A percentile compares a stretch with the other conserved stretches of the same genome.
These are phyloP conservation scores for Cataglyphis livida DNA, from an alignment of 2,888 invertebrate species.

Conservation along the genomic window DNA sequence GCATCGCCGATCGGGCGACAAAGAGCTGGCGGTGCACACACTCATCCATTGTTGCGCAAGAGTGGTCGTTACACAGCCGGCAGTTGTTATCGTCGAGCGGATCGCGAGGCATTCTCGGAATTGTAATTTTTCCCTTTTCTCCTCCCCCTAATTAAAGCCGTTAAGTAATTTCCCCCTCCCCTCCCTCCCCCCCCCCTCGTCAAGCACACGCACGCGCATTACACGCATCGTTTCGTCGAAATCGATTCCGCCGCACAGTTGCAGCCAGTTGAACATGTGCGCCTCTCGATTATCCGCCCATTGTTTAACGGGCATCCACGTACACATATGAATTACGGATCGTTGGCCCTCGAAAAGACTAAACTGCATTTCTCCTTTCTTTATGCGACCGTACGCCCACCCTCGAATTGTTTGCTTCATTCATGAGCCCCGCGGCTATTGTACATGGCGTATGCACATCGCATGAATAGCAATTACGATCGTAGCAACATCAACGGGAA, in stretches of 20 bases:
- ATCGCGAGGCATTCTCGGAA: conserved; percentile 59
- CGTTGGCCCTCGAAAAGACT: conserved; percentile 63
- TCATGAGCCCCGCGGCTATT: conserved; percentile 57
- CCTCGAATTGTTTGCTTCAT: conserved; percentile 53
- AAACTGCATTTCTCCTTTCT: conserved; percentile 35
- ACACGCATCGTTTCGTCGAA: conserved; percentile 41
- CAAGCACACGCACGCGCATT: conserved; percentile 35
- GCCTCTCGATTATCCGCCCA: conserved; percentile 70
- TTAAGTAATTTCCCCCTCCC: conserved; percentile 28
- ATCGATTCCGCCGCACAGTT: conserved; percentile 46
- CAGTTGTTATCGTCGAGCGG: conserved; percentile 49
- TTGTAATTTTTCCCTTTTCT: background rate
- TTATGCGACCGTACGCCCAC: conserved; percentile 43
- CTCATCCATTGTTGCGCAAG: conserved; percentile 53
- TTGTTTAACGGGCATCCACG: conserved; percentile 61
- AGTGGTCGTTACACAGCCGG: conserved; percentile 45
- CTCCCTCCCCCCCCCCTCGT: background rate
- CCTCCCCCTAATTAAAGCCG: conserved; percentile 23
- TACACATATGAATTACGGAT: conserved; percentile 57
- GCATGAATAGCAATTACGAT: conserved; percentile 42
- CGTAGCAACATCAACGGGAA: conserved; percentile 33
- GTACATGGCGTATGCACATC: conserved; percentile 21
- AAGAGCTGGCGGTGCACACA: conserved; percentile 31
- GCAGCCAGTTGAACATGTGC: conserved; percentile 72
- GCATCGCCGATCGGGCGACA: conserved; percentile 44